phyloP scores from a whole-genome alignment of 2,888 invertebrate species.

The Orthosia incerta region DNA sequence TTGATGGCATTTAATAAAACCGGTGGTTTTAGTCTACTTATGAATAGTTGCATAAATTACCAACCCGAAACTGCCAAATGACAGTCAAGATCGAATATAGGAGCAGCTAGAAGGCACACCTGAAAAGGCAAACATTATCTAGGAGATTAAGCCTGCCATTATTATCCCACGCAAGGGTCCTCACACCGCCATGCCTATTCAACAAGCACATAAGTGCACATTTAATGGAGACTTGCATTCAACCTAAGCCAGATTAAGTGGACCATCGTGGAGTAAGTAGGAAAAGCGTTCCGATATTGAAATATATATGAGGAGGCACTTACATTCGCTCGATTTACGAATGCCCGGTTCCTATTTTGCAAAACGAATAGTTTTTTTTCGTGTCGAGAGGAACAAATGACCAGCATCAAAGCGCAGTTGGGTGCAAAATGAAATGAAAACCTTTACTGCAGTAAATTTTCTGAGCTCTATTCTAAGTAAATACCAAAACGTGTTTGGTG shows the following conservation, averaged over 20 bases:
- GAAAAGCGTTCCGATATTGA: slow-evolving; percentile 9
- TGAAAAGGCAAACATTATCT: slow-evolving; percentile 46
- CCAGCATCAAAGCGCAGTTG: slow-evolving; percentile 5
- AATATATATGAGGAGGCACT: slow-evolving; percentile 14
- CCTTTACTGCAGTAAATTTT: background rate
- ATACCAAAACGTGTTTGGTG: background rate
- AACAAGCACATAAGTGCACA: slow-evolving; percentile 40
- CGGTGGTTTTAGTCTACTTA: background rate
- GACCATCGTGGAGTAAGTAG: slow-evolving; percentile 8
- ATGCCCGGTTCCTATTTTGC: background rate
- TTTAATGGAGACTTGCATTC: slow-evolving; percentile 41
- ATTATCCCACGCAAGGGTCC: slow-evolving; percentile 37
- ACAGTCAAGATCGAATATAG: slow-evolving; percentile 30
- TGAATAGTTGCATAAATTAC: background rate
- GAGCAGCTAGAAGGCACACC: slow-evolving; percentile 22
- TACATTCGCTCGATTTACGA: background rate
- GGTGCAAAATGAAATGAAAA: slow-evolving; percentile 1
- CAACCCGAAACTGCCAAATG: background rate
- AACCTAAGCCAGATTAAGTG: slow-evolving; percentile 9
- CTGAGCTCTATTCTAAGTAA: slow-evolving; percentile 13
- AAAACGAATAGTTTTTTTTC: background rate
- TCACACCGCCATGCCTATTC: slow-evolving; percentile 52
- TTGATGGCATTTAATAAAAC: no score
- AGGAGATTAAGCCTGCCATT: slow-evolving; percentile 53
- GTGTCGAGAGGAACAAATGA: background rate